phyloP scores from a whole-genome alignment of 2,888 invertebrate genomes.

The Drosophila basisetae region DNA sequence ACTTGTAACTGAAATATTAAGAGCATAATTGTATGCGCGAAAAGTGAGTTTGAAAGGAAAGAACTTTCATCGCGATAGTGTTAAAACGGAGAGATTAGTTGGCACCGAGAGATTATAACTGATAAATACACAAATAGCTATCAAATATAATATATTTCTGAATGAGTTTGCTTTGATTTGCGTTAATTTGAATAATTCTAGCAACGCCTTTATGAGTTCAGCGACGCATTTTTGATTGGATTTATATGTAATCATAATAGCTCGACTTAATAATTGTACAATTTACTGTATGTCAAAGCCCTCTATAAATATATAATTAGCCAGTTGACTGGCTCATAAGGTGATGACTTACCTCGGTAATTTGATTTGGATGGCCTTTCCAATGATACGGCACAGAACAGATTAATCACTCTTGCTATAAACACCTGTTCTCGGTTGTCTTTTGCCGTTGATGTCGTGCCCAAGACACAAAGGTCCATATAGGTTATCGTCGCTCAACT shows the following conservation, averaged over 20 bases:
- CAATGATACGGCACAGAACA: background rate
- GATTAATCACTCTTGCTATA: background rate
- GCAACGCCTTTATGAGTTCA: background rate
- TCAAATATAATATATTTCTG: background rate
- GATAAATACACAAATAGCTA: background rate
- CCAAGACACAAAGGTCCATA: constrained; percentile 30
- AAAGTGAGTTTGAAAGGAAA: background rate
- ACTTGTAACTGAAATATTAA: background rate
- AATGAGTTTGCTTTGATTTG: background rate
- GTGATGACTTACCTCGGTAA: background rate
- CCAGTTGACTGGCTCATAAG: background rate
- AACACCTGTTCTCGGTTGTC: constrained; percentile 26
- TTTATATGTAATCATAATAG: background rate
- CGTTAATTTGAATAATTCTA: background rate
- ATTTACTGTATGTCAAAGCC: background rate
- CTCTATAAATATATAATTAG: background rate
- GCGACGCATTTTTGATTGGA: background rate
- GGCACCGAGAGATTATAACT: background rate
- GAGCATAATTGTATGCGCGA: background rate
- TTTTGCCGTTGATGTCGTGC: background rate
- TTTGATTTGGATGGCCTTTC: background rate
- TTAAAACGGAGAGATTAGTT: background rate
- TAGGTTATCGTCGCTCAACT: constrained; percentile 38
- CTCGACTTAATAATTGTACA: background rate
- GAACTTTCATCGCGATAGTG: background rate